Base-by-base conservation (phyloP, 2,113 vertebrate species). In the Mystacornis crossleyi region DNA sequence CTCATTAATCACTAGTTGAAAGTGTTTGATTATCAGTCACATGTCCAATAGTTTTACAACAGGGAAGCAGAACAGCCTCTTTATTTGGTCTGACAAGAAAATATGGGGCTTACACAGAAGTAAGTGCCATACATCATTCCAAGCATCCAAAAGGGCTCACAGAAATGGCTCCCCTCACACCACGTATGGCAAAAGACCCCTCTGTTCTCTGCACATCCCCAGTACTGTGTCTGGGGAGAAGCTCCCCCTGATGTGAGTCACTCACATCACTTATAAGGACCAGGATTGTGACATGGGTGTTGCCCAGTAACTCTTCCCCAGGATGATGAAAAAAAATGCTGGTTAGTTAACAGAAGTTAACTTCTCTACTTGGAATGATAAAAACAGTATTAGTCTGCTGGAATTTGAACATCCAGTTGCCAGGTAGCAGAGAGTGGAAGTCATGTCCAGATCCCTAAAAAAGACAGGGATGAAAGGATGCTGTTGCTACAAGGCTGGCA, bases 131-230 rank as follows among this genome's bases (percentile, higher is more conserved):
- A 84, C 29, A 50, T 10, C 4, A 78, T 28, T 74, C 64, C 47
- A 81, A 88, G n/a, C 38, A 92, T 5, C 16, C 57, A 80, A 40
- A 91, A 87, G 85, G 15, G 17, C 31, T 86, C 50, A 75, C 31
- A 47, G 66, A 38, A 80, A 66, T 14, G 70, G 67, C 31, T 82
- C 38, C 12, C 66, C 42, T 50, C n/a, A 45, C 19, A 55, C 9
- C 34, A 55, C 0, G 0, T 3, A 80, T 7, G 50, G 36, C 29
- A 75, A 25, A 40, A 40, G 20, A 57, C 7, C 7, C n/a, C 58
- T 42, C 62, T 6, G 5, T 7, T 48, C 78, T 57, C 48, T 3
- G 1, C 57, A 36, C 18, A 12, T n/a, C 28, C 45, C 45, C 57
- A 55, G 21, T 8, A 4, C 25, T 79, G n/a, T 11, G 2, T 1